These are phyloP conservation scores for Clanis bilineata DNA, from an alignment of 2,888 invertebrate genomes.

Conservation along the genomic window DNA sequence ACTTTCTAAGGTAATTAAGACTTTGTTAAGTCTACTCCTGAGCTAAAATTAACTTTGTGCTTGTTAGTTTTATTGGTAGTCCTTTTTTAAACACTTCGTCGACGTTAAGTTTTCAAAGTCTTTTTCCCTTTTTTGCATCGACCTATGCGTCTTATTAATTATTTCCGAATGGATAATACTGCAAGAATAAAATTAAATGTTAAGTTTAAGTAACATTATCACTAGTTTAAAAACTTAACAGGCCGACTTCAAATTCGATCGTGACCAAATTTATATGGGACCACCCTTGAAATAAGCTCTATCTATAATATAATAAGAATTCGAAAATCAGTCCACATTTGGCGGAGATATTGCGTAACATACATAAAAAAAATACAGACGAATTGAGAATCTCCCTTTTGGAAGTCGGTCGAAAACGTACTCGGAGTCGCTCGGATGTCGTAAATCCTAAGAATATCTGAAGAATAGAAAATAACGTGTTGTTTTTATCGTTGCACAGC, in stretches of 20 bases:
- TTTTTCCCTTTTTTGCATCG: background rate
- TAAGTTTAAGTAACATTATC: background rate
- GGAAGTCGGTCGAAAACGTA: too few species aligned
- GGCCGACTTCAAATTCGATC: too few species aligned
- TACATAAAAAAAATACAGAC: too few species aligned
- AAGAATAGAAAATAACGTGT: background rate
- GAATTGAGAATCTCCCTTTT: too few species aligned
- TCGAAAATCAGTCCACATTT: too few species aligned
- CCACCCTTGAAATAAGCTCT: too few species aligned
- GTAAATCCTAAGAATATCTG: background rate
- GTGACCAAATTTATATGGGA: too few species aligned
- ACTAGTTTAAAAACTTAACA: too few species aligned
- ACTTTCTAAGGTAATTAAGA: conserved; percentile 9
- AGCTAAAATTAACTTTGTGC: conserved; percentile 3
- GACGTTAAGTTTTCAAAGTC: conserved; percentile 6
- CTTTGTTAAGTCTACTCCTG: background rate
- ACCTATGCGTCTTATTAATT: background rate
- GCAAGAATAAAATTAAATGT: background rate
- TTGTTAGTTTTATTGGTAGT: background rate
- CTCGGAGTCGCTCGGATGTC: background rate
- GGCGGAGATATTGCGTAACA: too few species aligned
- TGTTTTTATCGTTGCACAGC: background rate
- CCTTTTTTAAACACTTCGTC: conserved; percentile 3
- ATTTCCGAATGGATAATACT: conserved; percentile 1
- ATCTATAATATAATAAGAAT: too few species aligned